Conservation (phyloP, 2,888 invertebrate genomes). For the Athalia circularis region DNA sequence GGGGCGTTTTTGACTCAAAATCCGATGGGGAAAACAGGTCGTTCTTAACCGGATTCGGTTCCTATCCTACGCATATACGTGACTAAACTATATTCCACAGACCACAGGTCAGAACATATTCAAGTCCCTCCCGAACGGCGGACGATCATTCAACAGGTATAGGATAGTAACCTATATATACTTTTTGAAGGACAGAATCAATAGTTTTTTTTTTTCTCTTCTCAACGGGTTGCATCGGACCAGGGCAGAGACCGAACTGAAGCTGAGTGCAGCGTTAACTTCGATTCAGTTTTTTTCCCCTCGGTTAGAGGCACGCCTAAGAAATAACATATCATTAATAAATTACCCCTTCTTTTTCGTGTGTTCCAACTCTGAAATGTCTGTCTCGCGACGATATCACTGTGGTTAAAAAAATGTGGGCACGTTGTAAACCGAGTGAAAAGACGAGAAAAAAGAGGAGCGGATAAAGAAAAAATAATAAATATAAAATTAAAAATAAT, state of each 20-base stretch:
- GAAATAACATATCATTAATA: slow-evolving; percentile 44
- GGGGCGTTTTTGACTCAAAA: neutral
- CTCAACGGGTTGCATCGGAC: too few species aligned
- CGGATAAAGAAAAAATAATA: too few species aligned
- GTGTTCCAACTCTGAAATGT: neutral
- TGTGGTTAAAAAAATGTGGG: neutral
- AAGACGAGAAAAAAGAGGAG: too few species aligned
- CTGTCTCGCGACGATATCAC: neutral
- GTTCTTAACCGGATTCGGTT: slow-evolving; percentile 7
- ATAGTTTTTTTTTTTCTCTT: too few species aligned
- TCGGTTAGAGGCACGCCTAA: slow-evolving; percentile 36
- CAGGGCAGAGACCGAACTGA: too few species aligned
- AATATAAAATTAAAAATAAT: too few species aligned
- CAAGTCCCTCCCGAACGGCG: too few species aligned
- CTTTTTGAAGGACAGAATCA: too few species aligned
- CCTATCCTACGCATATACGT: slow-evolving; percentile 24
- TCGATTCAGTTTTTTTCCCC: slow-evolving; percentile 24
- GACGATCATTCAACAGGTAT: slow-evolving; percentile 28
- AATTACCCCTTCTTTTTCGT: slow-evolving; percentile 32
- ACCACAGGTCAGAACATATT: neutral
- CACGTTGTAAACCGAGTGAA: too few species aligned
- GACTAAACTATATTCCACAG: slow-evolving; percentile 36
- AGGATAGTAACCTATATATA: too few species aligned
- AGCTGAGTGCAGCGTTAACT: slow-evolving; percentile 10
- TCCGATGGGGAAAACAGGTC: too few species aligned